Conservation (phyloP, 2,888 invertebrate species). For the Machimus atricapillus region DNA sequence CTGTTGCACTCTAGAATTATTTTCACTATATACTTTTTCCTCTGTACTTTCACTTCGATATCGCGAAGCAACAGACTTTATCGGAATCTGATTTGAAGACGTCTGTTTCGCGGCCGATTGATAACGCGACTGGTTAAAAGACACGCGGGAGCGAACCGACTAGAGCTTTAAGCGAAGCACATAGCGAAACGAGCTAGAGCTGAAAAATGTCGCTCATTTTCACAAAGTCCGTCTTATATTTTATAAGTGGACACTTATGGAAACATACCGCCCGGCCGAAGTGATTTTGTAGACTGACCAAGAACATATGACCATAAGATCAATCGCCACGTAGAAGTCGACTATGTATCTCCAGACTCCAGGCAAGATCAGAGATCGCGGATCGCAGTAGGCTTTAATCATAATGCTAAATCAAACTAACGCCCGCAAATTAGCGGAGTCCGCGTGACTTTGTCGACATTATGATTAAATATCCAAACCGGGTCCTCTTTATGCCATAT, state of each 20-base stretch:
- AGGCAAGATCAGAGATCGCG: not conserved
- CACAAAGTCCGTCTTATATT: not conserved
- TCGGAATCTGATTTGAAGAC: not conserved
- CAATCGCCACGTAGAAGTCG: not conserved
- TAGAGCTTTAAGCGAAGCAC: not conserved
- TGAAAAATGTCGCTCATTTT: not conserved
- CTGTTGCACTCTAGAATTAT: not conserved
- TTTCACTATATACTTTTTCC: not conserved
- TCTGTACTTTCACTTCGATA: not conserved
- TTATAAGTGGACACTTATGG: not conserved
- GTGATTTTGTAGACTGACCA: not conserved
- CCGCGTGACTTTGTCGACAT: not conserved
- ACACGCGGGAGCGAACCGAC: not conserved
- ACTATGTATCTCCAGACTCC: not conserved
- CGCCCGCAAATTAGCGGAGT: not conserved
- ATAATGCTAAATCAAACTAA: not conserved
- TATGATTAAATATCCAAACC: not conserved
- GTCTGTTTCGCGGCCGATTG: not conserved
- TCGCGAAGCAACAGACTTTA: not conserved
- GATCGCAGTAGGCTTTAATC: not conserved
- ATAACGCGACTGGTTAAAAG: not conserved
- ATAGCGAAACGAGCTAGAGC: not conserved
- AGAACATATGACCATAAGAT: not conserved
- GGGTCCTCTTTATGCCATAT: not conserved
- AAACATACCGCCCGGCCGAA: not conserved